These are phyloP conservation scores for Leucania comma DNA, from an alignment of 2,888 invertebrate species.

Conservation along the genomic window DNA sequence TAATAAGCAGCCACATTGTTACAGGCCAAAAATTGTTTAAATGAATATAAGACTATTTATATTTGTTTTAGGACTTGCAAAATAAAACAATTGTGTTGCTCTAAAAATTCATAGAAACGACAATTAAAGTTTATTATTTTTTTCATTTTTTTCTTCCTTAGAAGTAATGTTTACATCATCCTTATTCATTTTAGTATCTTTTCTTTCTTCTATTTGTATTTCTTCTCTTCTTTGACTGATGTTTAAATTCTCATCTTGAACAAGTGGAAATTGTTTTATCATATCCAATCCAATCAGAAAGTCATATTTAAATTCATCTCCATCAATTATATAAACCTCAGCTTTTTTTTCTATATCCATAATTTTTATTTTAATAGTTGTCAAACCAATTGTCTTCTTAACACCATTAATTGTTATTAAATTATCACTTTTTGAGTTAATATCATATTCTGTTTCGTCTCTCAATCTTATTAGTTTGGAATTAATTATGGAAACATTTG, in stretches of 20 bases:
- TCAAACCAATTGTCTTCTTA: background rate
- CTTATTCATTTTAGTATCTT: background rate
- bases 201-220: too few relatives aligned
- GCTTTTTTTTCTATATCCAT: background rate
- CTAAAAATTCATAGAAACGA: too few relatives aligned
- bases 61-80: too few relatives aligned
- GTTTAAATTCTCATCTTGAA: slow-evolving; percentile 5
- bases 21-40: too few relatives aligned
- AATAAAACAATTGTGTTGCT: too few relatives aligned
- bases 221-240: background rate
- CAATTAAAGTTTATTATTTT: too few relatives aligned
- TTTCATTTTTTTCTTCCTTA: background rate
- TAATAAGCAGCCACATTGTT: too few relatives aligned
- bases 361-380: slow-evolving; percentile 1
- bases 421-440: background rate
- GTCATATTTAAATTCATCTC: slow-evolving; percentile 4
- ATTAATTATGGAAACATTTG: slow-evolving; percentile 8
- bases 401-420: slow-evolving; percentile 5
- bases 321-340: background rate
- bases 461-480: background rate
- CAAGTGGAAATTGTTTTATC: background rate
- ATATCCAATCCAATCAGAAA: slow-evolving; percentile 2
- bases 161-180: background rate
- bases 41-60: too few relatives aligned
- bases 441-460: background rate